These are phyloP conservation scores for Marmota monax DNA, from an alignment of 2,113 vertebrate genomes.

Conservation along the genomic window DNA sequence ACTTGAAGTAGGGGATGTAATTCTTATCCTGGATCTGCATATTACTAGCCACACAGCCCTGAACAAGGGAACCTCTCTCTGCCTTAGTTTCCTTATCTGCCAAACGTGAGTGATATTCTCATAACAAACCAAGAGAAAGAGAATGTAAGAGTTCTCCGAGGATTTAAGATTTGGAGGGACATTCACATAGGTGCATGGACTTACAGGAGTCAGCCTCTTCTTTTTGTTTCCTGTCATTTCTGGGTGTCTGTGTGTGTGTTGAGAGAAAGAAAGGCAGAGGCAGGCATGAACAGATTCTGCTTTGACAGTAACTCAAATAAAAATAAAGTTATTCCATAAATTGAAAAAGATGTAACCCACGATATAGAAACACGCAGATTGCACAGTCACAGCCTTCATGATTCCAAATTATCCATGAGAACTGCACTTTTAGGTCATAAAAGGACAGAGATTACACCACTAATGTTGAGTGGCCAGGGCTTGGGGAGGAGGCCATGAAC, in stretches of 20 bases:
- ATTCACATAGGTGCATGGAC: neutral
- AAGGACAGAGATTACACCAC: neutral
- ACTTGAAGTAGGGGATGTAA: neutral
- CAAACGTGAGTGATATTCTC: neutral
- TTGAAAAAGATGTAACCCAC: neutral
- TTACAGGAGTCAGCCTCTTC: neutral
- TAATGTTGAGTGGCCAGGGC: too few species aligned
- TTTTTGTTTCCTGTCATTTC: neutral
- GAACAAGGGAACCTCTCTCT: neutral
- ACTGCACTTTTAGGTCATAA: neutral
- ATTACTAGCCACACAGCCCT: neutral
- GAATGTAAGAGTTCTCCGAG: neutral
- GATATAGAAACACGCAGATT: neutral
- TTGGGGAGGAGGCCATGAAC: neutral
- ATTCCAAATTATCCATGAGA: neutral
- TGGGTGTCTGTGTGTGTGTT: neutral
- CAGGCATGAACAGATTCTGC: neutral
- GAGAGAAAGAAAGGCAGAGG: neutral
- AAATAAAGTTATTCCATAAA: neutral
- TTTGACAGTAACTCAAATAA: conserved; percentile 11
- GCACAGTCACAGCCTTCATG: neutral
- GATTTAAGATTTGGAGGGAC: neutral
- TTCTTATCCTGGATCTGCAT: neutral
- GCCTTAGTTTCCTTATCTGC: conserved; percentile 4
- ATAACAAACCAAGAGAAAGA: neutral